Base-by-base conservation (phyloP, 2,888 invertebrate genomes). In the Campoplex nolae region DNA sequence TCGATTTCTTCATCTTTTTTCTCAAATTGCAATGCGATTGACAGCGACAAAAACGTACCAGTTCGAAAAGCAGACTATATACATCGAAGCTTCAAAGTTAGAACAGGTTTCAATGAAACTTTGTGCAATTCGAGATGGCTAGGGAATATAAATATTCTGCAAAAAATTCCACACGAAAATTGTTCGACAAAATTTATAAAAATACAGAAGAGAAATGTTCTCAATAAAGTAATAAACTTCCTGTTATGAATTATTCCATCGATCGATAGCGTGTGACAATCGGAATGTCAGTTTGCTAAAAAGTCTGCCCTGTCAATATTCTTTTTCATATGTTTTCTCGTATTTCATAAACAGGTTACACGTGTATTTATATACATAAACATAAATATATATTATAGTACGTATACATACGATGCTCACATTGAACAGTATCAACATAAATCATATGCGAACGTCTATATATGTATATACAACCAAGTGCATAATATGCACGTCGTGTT, bases 401-500 rank as follows among this genome's bases (percentile, higher is more conserved):
- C 35, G 51, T 51, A 42, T 23, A 28, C 54, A 56, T 56, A 75
- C n/a, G 56, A 81, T 67, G 76, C 73, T 77, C 73, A 71, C 78
- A 70, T 81, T 62, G 89, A 87, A 80, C 89, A 89, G 90, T 84
- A 56, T 87, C 89, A 84, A 88, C 91, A 91, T 93, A 93, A 93
- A 93, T 93, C 92, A 93, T 83, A 67, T 78, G 42, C 56, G 70
- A 71, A 70, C 70, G 65, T 80, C 62, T 87, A 73, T 83, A 58
- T 83, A 54, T 56, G n/a, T 75, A 90, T 90, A 90, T 90, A 90
- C 90, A 89, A 91, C 89, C 89, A 88, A 88, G 88, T 88, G 90
- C 91, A 91, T 92, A 92, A 92, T 92, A 91, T 91, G 90, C 92
- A 92, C 91, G 90, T 90, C 90, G 90, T 92, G 92, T 94, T 87